These are phyloP conservation scores for Plecturocebus donacophilus DNA, from an alignment of 2,113 vertebrate genomes.

Conservation along the genomic window DNA sequence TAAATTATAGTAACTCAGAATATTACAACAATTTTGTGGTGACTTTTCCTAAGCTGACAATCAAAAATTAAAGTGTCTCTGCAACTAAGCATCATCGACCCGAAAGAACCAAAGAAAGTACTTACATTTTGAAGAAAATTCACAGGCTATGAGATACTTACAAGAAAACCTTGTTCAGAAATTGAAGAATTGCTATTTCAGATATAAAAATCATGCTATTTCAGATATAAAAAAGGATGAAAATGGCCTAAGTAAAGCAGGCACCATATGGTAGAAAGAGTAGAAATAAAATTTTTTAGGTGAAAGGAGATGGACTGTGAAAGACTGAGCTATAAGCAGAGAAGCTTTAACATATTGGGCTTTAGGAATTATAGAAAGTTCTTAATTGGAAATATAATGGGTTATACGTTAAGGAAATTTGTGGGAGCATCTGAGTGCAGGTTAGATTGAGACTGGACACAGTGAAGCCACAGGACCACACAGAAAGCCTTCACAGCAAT, in stretches of 20 bases:
- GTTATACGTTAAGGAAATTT: background rate
- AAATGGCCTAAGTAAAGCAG: background rate
- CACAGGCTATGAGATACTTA: background rate
- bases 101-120: background rate
- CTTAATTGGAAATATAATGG: background rate
- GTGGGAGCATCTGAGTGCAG: background rate
- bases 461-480: too few relatives aligned
- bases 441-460: fast-evolving
- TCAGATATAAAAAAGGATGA: background rate
- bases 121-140: background rate
- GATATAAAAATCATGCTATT: background rate
- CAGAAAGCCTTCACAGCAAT: background rate
- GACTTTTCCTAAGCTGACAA: background rate
- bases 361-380: background rate
- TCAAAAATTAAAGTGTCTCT: background rate
- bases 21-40: background rate
- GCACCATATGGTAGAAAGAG: background rate
- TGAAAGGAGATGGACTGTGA: background rate
- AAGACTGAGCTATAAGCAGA: background rate
- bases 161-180: background rate
- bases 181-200: background rate
- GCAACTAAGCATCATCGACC: background rate
- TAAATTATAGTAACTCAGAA: background rate
- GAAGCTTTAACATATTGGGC: background rate
- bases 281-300: background rate